These are phyloP conservation scores for Dione vanillae DNA, from an alignment of 2,888 invertebrate genomes.

Conservation along the genomic window DNA sequence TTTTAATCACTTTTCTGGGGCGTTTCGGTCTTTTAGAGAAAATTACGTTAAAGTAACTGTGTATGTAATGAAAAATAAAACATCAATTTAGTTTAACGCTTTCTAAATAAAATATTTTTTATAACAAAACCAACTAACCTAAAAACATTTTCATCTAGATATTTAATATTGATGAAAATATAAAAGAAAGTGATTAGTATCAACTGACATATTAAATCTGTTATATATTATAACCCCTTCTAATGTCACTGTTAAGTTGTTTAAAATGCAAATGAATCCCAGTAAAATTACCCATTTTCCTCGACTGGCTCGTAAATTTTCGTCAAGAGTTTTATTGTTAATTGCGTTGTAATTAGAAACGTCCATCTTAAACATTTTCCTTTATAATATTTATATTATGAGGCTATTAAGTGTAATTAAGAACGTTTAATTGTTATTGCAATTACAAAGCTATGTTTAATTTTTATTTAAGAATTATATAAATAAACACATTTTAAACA, in stretches of 20 bases:
- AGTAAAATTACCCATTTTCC: slow-evolving; percentile 30
- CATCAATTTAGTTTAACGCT: too few relatives aligned
- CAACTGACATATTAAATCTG: neutral
- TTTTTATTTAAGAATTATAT: too few relatives aligned
- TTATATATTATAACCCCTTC: slow-evolving; percentile 8
- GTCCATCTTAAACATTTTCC: neutral
- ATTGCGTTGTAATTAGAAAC: slow-evolving; percentile 31
- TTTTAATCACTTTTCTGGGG: too few relatives aligned
- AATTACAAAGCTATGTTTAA: neutral
- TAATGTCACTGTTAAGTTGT: slow-evolving; percentile 20
- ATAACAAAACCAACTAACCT: too few relatives aligned
- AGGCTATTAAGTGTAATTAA: slow-evolving; percentile 9
- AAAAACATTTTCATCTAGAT: too few relatives aligned
- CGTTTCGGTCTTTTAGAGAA: too few relatives aligned
- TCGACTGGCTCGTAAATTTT: slow-evolving; percentile 34
- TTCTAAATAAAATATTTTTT: too few relatives aligned
- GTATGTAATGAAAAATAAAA: too few relatives aligned
- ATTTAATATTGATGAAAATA: too few relatives aligned
- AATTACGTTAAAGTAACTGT: too few relatives aligned
- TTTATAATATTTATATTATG: slow-evolving; percentile 6
- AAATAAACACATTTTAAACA: too few relatives aligned
- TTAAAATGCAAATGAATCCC: slow-evolving; percentile 36
- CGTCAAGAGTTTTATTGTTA: slow-evolving; percentile 28
- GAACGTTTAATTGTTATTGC: neutral
- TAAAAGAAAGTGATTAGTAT: neutral